Evolutionary conservation across 2,888 invertebrate genomes (phyloP).

Genomic region (Ptilodon capucinus): DNA sequence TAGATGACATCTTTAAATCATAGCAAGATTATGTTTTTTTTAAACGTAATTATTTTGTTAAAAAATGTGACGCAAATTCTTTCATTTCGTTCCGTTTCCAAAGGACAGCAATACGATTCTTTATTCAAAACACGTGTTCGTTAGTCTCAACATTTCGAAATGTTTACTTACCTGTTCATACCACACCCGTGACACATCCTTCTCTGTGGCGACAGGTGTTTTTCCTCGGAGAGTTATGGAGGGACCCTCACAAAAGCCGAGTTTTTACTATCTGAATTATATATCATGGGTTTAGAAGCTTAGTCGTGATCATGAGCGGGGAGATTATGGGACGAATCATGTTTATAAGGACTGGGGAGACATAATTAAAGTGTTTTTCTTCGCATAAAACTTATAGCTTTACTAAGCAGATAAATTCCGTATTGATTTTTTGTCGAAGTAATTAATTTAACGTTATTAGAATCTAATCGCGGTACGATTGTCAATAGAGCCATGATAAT

Average conservation of each 20-base stretch:
- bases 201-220: slow-evolving; percentile 41
- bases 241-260: slow-evolving; percentile 29
- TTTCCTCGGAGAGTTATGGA: slow-evolving; percentile 33
- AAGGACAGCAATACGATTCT: slow-evolving; percentile 1
- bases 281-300: slow-evolving; percentile 30
- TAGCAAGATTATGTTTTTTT: background rate
- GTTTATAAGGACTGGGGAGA: slow-evolving; percentile 16
- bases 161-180: slow-evolving; percentile 23
- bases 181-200: slow-evolving; percentile 9
- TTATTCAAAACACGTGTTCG: slow-evolving; percentile 10
- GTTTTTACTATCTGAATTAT: slow-evolving; percentile 49
- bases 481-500: slow-evolving; percentile 4
- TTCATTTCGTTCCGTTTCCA: background rate
- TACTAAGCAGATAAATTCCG: background rate
- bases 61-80: background rate
- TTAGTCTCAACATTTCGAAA: slow-evolving; percentile 9
- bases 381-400: background rate
- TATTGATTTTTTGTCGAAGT: background rate
- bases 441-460: background rate
- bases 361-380: slow-evolving; percentile 10
- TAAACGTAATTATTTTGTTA: background rate
- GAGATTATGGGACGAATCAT: slow-evolving; percentile 22
- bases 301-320: slow-evolving; percentile 23
- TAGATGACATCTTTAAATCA: background rate
- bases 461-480: background rate